Base-by-base conservation (phyloP, 2,797 vertebrate genomes). In the Chaunax sp. region DNA sequence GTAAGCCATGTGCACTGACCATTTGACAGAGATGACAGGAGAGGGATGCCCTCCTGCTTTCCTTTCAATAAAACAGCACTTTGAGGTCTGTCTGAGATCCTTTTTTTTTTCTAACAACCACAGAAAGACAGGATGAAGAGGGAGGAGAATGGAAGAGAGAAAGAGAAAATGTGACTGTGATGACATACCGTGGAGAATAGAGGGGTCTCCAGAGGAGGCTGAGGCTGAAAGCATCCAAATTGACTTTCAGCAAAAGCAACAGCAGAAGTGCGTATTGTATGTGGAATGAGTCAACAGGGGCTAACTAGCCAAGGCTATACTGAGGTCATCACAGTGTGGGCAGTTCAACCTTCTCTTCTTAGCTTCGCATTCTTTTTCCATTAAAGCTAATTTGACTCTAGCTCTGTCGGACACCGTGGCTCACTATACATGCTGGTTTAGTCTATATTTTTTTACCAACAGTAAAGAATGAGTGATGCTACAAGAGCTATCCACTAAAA, bases 11-110 rank as follows among this genome's bases (percentile, higher is more conserved):
- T 75, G 79, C 84, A 78, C 74, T 69, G 63, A 78, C 72, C 69
- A 69, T 85, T 88, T 89, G 88, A 87, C 85, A 89, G 78, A 53
- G 37, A 77, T 79, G 84, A 80, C 82, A 80, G 80, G 62, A 78
- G 49, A 53, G 49, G 56, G 63, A 83, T 78, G 75, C 72, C 60
- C 71, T 75, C 50, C 30, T 72, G 67, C 22, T 28, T 72, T 64
- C 47, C 30, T 61, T 81, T 81, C 64, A 54, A 76, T 68, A 66
- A 81, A 73, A 73, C 38, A 56, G 50, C 60, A 56, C 60, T 77
- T 59, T 73, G 55, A 80, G 18, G 57, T 72, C 62, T 59, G 49
- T 75, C 52, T 50, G 49, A 83, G 55, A 74, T 81, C n/a, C 20
- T 19, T n/a, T 43, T 19, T 3, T 69, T 74, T 64, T 73, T 72